Conservation (phyloP, 2,113 vertebrate genomes). For the Plectropomus leopardus region DNA sequence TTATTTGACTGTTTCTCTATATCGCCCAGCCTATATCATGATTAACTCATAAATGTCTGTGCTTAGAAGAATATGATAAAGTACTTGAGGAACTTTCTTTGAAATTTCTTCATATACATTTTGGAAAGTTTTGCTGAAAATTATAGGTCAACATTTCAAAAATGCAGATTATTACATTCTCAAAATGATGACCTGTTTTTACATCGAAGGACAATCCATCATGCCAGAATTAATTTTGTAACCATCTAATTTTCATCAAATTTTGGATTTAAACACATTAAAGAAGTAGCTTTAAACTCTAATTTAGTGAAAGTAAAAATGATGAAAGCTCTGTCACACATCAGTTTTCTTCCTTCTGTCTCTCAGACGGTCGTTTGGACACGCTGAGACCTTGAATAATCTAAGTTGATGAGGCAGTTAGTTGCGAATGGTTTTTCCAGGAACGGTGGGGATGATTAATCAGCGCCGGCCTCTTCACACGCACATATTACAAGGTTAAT, state of each 20-base stretch:
- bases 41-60: too few relatives aligned
- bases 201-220: not conserved
- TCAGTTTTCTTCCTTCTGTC: conserved; percentile 45
- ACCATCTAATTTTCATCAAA: not conserved
- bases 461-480: conserved; percentile 58
- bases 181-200: not conserved
- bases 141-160: not conserved
- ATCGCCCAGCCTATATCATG: too few relatives aligned
- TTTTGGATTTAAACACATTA: not conserved
- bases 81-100: not conserved
- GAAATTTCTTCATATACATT: not conserved
- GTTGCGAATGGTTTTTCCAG: conserved; percentile 53
- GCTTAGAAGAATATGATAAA: too few relatives aligned
- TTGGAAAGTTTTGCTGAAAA: not conserved
- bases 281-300: too few relatives aligned
- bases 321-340: not conserved
- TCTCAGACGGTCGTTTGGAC: conserved; percentile 36
- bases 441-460: conserved; percentile 71
- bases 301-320: not conserved
- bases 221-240: not conserved
- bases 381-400: conserved; percentile 71
- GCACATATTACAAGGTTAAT: conserved; percentile 73
- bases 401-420: conserved; percentile 76
- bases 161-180: not conserved
- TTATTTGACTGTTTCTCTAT: too few relatives aligned